Evolutionary conservation across 2,113 vertebrate species (phyloP), one percentile per base, ranked within the genome.

Genomic region (Engraulis encrasicolus): DNA sequence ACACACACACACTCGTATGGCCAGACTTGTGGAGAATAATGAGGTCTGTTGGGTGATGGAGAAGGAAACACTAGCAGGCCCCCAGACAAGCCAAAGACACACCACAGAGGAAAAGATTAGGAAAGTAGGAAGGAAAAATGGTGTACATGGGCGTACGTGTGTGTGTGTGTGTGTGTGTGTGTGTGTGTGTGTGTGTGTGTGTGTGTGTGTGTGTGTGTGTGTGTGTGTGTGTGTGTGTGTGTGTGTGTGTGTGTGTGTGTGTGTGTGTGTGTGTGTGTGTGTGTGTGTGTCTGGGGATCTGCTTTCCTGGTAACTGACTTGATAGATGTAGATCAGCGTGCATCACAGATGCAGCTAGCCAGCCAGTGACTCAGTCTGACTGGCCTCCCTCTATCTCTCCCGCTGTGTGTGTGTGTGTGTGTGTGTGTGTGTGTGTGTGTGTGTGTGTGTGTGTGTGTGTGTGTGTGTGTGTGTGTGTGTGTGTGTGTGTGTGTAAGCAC

Each of bases 201-300:
- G n/a, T n/a, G n/a, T n/a, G n/a, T n/a, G n/a, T n/a, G n/a, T n/a
- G n/a, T n/a, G n/a, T n/a, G n/a, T n/a, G n/a, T n/a, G n/a, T n/a
- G n/a, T n/a, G n/a, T n/a, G n/a, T n/a, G n/a, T n/a, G n/a, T n/a
- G n/a, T n/a, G n/a, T n/a, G n/a, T n/a, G n/a, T n/a, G n/a, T n/a
- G n/a, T n/a, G n/a, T n/a, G n/a, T n/a, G n/a, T n/a, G n/a, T n/a
- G 23, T 31, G 58, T 66, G 15, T 27, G n/a, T 23, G 7, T 66
- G 54, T 58, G 19, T 20, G 19, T 58, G 54, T 58, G 54, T 58
- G 54, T 80, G 27, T 79, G 9, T 48, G n/a, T 45, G 82, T 82
- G 80, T 52, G 23, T 0, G 78, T 79, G n/a, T n/a, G n/a, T n/a
- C n/a, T n/a, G 40, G 78, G 80, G 1, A 45, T 45, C 40, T 45